Base-by-base conservation (phyloP, 2,113 vertebrate species). In the Aegithalos caudatus region DNA sequence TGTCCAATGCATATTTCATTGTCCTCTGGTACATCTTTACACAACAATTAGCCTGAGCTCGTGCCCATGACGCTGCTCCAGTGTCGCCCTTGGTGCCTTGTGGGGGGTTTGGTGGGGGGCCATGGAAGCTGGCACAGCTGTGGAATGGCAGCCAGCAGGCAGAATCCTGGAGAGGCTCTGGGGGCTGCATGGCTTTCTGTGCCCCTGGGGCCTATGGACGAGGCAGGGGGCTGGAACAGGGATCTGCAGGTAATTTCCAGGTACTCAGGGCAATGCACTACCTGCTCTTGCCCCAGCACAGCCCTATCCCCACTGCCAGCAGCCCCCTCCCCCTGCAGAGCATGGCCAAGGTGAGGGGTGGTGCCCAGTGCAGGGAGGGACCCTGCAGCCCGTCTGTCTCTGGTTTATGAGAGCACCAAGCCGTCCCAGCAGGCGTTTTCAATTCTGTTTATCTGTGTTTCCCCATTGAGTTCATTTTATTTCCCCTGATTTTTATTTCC, bases 401-500 rank as follows among this genome's bases (percentile, higher is more conserved):
- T 0, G 10, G 11, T 95, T 97, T 97, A 95, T 81, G 97, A 95
- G 96, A 91, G 66, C 88, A 29, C 70, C 88, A 62, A 88, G 71
- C 82, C 33, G 81, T 90, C 94, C 94, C 93, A 89, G 90, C 92
- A 88, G 95, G 95, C 92, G 15, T 80, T 94, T 94, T 79, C 90
- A 84, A 69, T 90, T 88, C 93, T 28, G 40, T 94, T 95, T 95
- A 72, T 89, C 93, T 93, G 44, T 66, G 66, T 91, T 95, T 95
- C 96, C 81, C 87, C 90, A 96, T 89, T 89, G 79, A 90, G 93
- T 91, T 95, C 78, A 13, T 95, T 95, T 92, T 93, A 78, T 70
- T 80, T 94, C 74, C 90, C 93, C 94, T 94, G 95, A 94, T 92
- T 95, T 97, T 95, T 94, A 94, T 94, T 97, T 89, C 84, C 71